These are phyloP conservation scores for Drosophila nigricruria DNA, from an alignment of 2,888 invertebrate genomes.

Conservation along the genomic window DNA sequence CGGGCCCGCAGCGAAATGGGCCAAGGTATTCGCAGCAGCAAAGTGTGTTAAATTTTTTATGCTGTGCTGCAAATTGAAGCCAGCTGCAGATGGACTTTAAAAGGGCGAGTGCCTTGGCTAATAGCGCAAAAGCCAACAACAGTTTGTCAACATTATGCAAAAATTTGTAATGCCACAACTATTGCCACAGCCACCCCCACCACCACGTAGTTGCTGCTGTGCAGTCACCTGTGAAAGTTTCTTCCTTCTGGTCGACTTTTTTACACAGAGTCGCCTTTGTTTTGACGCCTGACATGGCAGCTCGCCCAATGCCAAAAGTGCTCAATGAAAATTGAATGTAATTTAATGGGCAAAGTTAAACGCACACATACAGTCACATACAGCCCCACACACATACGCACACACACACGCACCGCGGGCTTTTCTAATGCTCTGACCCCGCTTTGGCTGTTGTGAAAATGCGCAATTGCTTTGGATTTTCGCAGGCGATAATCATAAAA, in stretches of 20 bases:
- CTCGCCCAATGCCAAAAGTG: constrained; percentile 51
- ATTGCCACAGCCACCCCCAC: constrained; percentile 5
- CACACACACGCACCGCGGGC: neutral
- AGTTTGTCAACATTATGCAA: constrained; percentile 58
- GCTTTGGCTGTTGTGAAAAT: constrained; percentile 43
- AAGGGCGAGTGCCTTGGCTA: constrained; percentile 40
- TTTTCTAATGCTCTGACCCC: constrained; percentile 1
- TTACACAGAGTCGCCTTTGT: constrained; percentile 42
- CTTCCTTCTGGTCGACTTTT: constrained; percentile 12
- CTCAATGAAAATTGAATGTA: constrained; percentile 80
- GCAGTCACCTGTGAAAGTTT: constrained; percentile 34
- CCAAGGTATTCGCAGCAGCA: constrained; percentile 41
- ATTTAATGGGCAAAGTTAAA: constrained; percentile 74
- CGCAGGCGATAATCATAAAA: constrained; percentile 75
- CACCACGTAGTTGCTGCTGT: constrained; percentile 2
- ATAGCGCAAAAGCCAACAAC: constrained; percentile 55
- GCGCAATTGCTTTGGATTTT: constrained; percentile 74
- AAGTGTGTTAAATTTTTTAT: constrained; percentile 69
- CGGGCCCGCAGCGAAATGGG: constrained; percentile 19
- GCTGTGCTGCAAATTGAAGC: constrained; percentile 64
- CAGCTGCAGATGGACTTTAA: constrained; percentile 63
- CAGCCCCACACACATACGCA: constrained; percentile 11
- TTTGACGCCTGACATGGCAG: neutral
- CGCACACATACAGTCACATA: constrained; percentile 18
- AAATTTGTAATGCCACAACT: constrained; percentile 46